Evolutionary conservation across 1,140 invertebrate species (phyloP).

Genomic region (Lepidurus couesii): DNA sequence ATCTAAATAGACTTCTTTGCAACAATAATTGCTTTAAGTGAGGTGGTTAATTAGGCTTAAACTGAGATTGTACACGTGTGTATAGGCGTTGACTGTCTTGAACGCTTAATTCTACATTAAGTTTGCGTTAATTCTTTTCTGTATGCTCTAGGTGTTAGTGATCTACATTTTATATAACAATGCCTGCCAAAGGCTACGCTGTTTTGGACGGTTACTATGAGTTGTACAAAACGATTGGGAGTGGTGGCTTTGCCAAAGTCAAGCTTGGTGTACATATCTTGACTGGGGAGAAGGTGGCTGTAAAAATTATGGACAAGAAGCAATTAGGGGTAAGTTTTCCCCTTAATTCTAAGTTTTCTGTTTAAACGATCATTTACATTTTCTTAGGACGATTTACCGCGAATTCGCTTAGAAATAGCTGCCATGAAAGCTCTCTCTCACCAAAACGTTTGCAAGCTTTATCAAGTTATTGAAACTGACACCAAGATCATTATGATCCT

Average conservation of each 20-base stretch:
- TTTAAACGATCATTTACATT: slow-evolving; percentile 35
- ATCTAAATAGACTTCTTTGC: too few species aligned
- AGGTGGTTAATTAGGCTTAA: neutral
- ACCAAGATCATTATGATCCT: slow-evolving; percentile 64
- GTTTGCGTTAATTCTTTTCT: too few species aligned
- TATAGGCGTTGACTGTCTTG: neutral
- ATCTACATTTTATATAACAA: neutral
- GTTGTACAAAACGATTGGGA: slow-evolving; percentile 66
- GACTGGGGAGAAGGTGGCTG: slow-evolving; percentile 75
- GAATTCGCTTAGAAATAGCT: slow-evolving; percentile 70
- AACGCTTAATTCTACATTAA: neutral
- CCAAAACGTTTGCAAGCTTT: slow-evolving; percentile 75
- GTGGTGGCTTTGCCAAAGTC: slow-evolving; percentile 74
- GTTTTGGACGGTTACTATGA: slow-evolving; percentile 59
- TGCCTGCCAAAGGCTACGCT: slow-evolving; percentile 26
- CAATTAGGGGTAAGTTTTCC: slow-evolving; percentile 57
- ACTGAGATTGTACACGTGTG: neutral
- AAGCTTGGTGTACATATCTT: slow-evolving; percentile 68
- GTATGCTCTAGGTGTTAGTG: too few species aligned
- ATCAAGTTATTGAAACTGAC: slow-evolving; percentile 73
- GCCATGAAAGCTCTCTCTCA: slow-evolving; percentile 73
- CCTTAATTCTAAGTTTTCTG: slow-evolving; percentile 20
- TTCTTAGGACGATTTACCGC: slow-evolving; percentile 65
- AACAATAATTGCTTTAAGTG: neutral
- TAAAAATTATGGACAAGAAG: slow-evolving; percentile 78